These are phyloP conservation scores for Platyrinchus mystaceus DNA, from an alignment of 2,797 vertebrate genomes.

Conservation along the genomic window DNA sequence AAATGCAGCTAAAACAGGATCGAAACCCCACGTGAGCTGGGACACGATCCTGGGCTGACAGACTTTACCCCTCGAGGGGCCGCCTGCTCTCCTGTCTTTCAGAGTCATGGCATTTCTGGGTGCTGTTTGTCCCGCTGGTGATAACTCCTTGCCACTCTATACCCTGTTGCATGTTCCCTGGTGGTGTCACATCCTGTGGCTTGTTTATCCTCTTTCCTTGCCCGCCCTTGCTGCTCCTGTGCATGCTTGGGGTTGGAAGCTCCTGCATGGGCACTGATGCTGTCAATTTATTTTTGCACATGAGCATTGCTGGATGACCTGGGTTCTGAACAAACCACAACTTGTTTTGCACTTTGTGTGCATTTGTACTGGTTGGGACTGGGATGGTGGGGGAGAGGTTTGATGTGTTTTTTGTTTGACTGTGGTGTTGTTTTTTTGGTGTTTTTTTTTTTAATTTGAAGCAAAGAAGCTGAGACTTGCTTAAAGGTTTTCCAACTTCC, in stretches of 20 bases:
- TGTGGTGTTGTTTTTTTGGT: background rate
- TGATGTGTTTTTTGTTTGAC: background rate
- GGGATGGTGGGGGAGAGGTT: background rate
- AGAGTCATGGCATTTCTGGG: slow-evolving; percentile 76
- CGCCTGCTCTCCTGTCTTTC: slow-evolving; percentile 65
- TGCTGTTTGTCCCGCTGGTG: slow-evolving; percentile 74
- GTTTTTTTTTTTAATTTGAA: slow-evolving; percentile 9
- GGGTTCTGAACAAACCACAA: slow-evolving; percentile 22
- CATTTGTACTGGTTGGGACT: slow-evolving; percentile 3
- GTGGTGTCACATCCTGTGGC: slow-evolving; percentile 24
- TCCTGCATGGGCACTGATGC: slow-evolving; percentile 56
- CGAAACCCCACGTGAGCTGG: background rate
- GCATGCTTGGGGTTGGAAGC: slow-evolving; percentile 56
- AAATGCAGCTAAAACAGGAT: slow-evolving; percentile 20
- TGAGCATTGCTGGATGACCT: background rate
- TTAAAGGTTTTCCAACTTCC: slow-evolving; percentile 68
- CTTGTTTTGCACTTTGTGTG: slow-evolving; percentile 16
- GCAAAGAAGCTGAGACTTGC: slow-evolving; percentile 63
- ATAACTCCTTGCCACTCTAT: slow-evolving; percentile 20
- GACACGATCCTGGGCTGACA: background rate
- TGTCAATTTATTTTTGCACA: slow-evolving; percentile 38
- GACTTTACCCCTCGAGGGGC: slow-evolving; percentile 40
- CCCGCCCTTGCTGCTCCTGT: slow-evolving; percentile 20
- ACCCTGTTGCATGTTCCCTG: slow-evolving; percentile 31
- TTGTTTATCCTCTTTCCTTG: slow-evolving; percentile 6